phyloP scores from a whole-genome alignment of 2,888 invertebrate genomes.

The Pyrocoelia pectoralis region DNA sequence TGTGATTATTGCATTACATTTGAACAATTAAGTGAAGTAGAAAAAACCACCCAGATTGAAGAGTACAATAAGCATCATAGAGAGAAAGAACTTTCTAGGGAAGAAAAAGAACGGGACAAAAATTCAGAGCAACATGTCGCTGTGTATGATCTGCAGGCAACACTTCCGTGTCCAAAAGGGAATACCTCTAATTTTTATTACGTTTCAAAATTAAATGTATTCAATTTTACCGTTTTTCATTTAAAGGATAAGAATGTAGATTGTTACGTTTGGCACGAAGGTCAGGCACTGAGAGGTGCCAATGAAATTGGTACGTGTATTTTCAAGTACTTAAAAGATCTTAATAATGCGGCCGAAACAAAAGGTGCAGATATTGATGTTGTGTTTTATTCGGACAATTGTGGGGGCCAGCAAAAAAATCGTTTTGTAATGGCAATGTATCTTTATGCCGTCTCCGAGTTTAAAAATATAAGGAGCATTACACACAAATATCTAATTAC shows the following conservation, averaged over 20 bases:
- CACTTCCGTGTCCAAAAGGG: conserved; percentile 47
- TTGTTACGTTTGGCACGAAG: conserved; percentile 20
- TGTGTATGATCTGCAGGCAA: conserved; percentile 36
- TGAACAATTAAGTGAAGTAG: not conserved
- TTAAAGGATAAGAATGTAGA: not conserved
- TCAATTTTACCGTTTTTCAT: not conserved
- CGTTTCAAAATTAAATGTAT: conserved; percentile 45
- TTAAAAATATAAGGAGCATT: conserved; percentile 7
- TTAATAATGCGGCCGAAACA: not conserved
- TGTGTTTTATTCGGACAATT: conserved; percentile 13
- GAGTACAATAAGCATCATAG: conserved; percentile 22
- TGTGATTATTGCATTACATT: not conserved
- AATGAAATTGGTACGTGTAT: conserved; percentile 15
- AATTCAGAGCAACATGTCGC: conserved; percentile 20
- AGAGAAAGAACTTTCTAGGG: conserved; percentile 26
- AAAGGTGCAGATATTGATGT: not conserved
- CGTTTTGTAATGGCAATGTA: conserved; percentile 5
- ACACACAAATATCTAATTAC: conserved; percentile 15
- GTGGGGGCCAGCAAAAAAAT: conserved; percentile 17
- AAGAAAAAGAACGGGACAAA: conserved; percentile 21
- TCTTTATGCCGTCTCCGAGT: not conserved
- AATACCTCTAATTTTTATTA: conserved; percentile 47
- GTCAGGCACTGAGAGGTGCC: conserved; percentile 2
- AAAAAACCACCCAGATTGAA: not conserved
- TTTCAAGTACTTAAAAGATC: conserved; percentile 6